Evolutionary conservation across 2,113 vertebrate species (phyloP).

Genomic region (Petroica traversi): DNA sequence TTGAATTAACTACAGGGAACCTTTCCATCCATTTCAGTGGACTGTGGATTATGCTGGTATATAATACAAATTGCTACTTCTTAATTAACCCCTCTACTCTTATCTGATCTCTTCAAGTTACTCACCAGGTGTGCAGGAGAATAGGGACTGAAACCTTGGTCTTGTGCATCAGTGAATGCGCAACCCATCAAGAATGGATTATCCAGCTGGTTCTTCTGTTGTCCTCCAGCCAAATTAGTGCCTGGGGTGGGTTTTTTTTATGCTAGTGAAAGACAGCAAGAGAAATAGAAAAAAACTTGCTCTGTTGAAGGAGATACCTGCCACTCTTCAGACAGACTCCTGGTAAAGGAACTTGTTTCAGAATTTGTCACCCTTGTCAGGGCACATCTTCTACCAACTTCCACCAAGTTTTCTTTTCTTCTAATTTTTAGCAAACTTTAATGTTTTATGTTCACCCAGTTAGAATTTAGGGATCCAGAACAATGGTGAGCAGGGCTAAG

Average conservation of each 20-base stretch:
- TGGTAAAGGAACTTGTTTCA: accelerated
- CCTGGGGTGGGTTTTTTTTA: accelerated
- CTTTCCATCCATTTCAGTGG: conserved; percentile 17
- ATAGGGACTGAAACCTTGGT: background rate
- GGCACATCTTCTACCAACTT: background rate
- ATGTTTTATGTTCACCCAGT: background rate
- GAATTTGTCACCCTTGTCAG: background rate
- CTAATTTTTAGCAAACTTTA: background rate
- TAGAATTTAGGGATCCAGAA: background rate
- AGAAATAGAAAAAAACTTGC: background rate
- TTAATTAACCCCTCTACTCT: conserved; percentile 38
- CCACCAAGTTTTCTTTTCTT: background rate
- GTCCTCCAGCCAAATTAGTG: background rate
- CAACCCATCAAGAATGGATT: background rate
- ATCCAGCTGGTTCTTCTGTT: background rate
- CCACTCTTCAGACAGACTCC: background rate
- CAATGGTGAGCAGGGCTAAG: background rate
- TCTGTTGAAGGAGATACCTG: background rate
- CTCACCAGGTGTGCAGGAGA: background rate
- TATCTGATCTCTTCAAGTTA: conserved; percentile 7
- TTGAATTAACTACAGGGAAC: conserved; percentile 16
- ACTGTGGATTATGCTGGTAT: background rate
- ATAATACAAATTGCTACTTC: background rate
- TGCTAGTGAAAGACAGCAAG: background rate
- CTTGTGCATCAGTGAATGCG: background rate